A percentile compares a stretch with the other conserved stretches of the same genome.
These are phyloP conservation scores for Neuroterus valhalla DNA, from an alignment of 1,140 invertebrate genomes.

Conservation along the genomic window DNA sequence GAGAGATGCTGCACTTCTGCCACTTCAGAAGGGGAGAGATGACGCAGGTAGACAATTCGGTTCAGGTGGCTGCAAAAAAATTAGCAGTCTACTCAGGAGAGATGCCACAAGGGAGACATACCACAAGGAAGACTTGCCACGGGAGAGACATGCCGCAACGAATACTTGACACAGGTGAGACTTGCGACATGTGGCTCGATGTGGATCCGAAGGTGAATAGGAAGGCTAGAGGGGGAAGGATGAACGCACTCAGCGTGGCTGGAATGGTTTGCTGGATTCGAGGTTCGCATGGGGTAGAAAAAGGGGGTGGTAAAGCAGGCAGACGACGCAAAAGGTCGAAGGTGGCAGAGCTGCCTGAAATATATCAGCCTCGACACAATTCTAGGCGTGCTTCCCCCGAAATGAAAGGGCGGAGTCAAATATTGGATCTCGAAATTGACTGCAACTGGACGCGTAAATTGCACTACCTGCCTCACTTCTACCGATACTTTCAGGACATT, in stretches of 20 bases:
- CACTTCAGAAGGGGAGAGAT: no score
- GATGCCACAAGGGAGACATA: no score
- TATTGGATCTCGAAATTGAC: constrained; percentile 45
- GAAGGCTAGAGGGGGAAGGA: constrained; percentile 14
- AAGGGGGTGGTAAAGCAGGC: constrained; percentile 9
- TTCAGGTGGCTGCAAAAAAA: no score
- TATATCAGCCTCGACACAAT: constrained; percentile 23
- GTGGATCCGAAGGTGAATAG: no score
- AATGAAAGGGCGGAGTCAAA: constrained; percentile 34
- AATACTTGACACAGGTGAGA: no score
- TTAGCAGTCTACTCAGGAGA: no score
- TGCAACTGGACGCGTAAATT: constrained; percentile 28
- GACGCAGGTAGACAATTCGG: no score
- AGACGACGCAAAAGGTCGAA: constrained; percentile 29
- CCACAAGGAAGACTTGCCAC: no score
- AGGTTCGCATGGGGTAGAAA: constrained; percentile 40
- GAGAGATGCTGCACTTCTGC: no score
- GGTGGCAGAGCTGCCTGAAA: constrained; percentile 19
- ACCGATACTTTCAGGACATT: constrained; percentile 26
- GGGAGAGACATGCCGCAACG: no score
- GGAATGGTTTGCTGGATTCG: constrained; percentile 39
- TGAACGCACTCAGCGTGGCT: constrained; percentile 35
- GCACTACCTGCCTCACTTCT: constrained; percentile 6
- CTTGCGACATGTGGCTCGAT: no score
- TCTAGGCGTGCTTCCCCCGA: constrained; percentile 27